Conservation (phyloP, 2,888 invertebrate species). For the Acronicta leporina region DNA sequence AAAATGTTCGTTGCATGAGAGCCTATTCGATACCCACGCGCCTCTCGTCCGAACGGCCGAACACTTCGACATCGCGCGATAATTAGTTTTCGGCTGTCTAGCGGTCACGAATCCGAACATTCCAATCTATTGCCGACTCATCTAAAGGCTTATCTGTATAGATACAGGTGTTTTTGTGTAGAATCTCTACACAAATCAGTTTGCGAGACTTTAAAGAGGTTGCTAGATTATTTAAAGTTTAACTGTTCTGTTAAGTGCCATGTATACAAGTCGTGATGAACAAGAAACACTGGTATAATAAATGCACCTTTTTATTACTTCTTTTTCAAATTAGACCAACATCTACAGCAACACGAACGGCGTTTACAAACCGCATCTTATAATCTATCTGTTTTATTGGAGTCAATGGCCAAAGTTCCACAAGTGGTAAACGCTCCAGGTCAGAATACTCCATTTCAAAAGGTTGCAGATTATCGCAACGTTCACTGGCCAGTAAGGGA, state of each 20-base stretch:
- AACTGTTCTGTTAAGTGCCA: conserved; percentile 57
- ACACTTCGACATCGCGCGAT: conserved; percentile 69
- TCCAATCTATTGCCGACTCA: conserved; percentile 79
- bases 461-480: conserved; percentile 61
- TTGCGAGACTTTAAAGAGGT: conserved; percentile 53
- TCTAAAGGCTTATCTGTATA: conserved; percentile 68
- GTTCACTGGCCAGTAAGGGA: conserved; percentile 64
- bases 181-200: conserved; percentile 72
- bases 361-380: conserved; percentile 65
- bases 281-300: conserved; percentile 33
- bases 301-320: conserved; percentile 32
- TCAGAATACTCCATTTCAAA: conserved; percentile 54
- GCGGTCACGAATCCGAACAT: conserved; percentile 79
- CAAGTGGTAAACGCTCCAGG: conserved; percentile 65
- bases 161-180: conserved; percentile 77
- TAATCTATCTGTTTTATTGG: conserved; percentile 61
- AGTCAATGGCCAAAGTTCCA: conserved; percentile 67
- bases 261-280: conserved; percentile 44
- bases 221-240: conserved; percentile 59
- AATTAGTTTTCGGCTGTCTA: conserved; percentile 80
- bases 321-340: conserved; percentile 63
- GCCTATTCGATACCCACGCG: conserved; percentile 49
- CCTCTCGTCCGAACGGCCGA: conserved; percentile 36
- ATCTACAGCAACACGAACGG: conserved; percentile 68
- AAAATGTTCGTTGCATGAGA: conserved; percentile 46